These are phyloP conservation scores for Amia ocellicauda DNA, from an alignment of 2,113 vertebrate genomes.

Conservation along the genomic window DNA sequence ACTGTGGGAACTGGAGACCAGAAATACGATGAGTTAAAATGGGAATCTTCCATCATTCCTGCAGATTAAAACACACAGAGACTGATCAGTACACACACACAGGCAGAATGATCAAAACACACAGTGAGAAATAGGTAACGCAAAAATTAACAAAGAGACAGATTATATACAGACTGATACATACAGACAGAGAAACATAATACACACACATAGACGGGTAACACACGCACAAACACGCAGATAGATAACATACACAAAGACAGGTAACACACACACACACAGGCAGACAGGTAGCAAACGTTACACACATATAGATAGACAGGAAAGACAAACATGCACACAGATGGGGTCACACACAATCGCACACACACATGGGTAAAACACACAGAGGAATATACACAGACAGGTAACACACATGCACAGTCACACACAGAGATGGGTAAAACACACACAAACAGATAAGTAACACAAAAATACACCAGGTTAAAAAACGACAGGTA, in stretches of 20 bases:
- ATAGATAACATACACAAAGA: slow-evolving; percentile 20
- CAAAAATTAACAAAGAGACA: no score
- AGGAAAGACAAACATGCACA: slow-evolving; percentile 20
- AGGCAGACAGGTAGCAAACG: slow-evolving; percentile 30
- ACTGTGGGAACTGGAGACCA: slow-evolving; percentile 92
- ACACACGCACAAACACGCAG: slow-evolving; percentile 15
- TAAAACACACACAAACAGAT: no score
- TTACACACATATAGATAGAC: slow-evolving; percentile 1
- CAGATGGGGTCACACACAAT: slow-evolving; percentile 8
- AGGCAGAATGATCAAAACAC: no score
- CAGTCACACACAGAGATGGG: no score
- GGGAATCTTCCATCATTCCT: slow-evolving; percentile 99
- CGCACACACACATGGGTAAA: not conserved
- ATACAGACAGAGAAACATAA: slow-evolving; percentile 26
- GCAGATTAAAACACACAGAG: slow-evolving; percentile 62
- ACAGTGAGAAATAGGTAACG: no score
- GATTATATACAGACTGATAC: slow-evolving; percentile 12
- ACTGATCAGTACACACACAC: not conserved
- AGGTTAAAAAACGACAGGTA: no score
- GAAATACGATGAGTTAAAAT: slow-evolving; percentile 98
- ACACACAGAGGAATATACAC: no score
- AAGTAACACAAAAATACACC: no score
- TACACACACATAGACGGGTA: not conserved
- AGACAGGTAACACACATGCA: no score
- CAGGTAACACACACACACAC: no score